Percentiles rank a stretch among this genome's conserved stretches.
Evolutionary conservation across 1,140 invertebrate species (phyloP).

Genomic region (Planococcus citri): DNA sequence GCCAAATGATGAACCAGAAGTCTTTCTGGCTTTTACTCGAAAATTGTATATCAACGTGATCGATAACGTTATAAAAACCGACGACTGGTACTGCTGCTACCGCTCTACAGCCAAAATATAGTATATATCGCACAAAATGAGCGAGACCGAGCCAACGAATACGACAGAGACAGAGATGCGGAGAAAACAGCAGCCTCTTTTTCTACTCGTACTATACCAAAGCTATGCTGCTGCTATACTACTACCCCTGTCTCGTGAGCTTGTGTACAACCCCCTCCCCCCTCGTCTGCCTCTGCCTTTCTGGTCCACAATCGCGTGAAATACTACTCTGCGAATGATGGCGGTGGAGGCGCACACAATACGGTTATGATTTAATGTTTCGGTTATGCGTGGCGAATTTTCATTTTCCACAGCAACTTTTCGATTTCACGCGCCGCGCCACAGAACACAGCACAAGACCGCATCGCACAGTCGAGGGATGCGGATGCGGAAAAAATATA

Average conservation of each 20-base stretch:
- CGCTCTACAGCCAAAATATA: no score
- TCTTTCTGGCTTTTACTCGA: constrained; percentile 19
- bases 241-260: no score
- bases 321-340: background rate
- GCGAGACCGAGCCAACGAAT: background rate
- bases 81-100: no score
- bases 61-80: constrained; percentile 17
- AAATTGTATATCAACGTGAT: constrained; percentile 19
- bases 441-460: no score
- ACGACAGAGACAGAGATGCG: background rate
- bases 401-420: background rate
- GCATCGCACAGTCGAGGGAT: no score
- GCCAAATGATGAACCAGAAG: constrained; percentile 18
- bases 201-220: no score
- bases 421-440: background rate
- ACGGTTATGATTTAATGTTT: constrained; percentile 3
- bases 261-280: no score
- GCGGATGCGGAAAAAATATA: background rate
- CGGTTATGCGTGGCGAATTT: background rate
- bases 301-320: no score
- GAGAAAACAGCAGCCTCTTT: no score
- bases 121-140: no score
- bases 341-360: background rate
- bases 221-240: no score
- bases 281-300: no score